Percentiles rank a stretch among this genome's conserved stretches.
These are phyloP conservation scores for Matsumurasca onukii DNA, from an alignment of 1,140 invertebrate genomes.

Conservation along the genomic window DNA sequence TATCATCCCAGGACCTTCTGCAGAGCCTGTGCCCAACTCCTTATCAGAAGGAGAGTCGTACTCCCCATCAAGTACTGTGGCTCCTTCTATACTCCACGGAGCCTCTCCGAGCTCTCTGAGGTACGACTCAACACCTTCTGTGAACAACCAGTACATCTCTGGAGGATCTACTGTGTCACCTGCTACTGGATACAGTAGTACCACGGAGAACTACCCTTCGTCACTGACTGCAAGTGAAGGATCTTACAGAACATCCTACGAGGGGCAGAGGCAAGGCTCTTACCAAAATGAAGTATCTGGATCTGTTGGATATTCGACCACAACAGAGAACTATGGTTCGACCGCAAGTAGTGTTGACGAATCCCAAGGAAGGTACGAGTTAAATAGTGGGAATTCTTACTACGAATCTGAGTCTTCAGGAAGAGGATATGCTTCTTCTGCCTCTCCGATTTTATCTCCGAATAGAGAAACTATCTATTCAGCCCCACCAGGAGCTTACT, in stretches of 20 bases:
- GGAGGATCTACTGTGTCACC: constrained; percentile 19
- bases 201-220: neutral
- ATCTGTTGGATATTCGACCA: neutral
- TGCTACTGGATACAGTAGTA: neutral
- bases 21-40: neutral
- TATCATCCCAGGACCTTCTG: constrained; percentile 16
- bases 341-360: neutral
- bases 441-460: neutral
- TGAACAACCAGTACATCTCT: neutral
- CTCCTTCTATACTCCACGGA: neutral
- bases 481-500: too few relatives aligned
- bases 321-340: neutral
- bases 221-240: neutral
- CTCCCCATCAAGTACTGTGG: neutral
- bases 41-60: constrained; percentile 13
- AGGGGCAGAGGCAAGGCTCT: neutral
- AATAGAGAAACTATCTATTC: neutral
- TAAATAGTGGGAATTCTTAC: neutral
- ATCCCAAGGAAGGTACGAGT: neutral
- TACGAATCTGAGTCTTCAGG: neutral
- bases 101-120: constrained; percentile 4
- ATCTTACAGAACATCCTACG: neutral
- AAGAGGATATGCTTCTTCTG: neutral
- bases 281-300: neutral
- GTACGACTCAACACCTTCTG: neutral